Percentiles rank a stretch among this genome's conserved stretches.
phyloP scores from a whole-genome alignment of 2,888 invertebrate genomes.

The Frankliniella intonsa region DNA sequence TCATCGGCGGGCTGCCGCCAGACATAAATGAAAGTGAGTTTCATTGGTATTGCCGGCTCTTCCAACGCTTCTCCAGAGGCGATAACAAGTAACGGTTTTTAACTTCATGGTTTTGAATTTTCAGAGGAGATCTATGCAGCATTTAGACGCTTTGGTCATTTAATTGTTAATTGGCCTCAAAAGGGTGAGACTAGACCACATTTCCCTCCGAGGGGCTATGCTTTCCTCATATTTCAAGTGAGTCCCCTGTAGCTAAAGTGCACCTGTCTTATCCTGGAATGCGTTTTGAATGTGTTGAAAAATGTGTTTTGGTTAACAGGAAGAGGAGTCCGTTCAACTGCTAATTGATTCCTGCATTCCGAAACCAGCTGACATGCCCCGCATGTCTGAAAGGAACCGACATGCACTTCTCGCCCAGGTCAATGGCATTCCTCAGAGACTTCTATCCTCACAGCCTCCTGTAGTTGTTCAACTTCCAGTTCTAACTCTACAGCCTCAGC shows the following conservation, averaged over 20 bases:
- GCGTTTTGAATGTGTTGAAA: neutral
- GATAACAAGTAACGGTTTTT: neutral
- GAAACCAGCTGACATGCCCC: constrained; percentile 63
- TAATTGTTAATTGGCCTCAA: constrained; percentile 99
- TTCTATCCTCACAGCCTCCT: neutral
- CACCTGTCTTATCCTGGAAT: constrained; percentile 17
- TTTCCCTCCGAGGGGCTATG: constrained; percentile 97
- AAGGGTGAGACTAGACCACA: constrained; percentile 99
- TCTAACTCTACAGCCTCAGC: constrained; percentile 56
- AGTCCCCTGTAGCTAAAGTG: constrained; percentile 38
- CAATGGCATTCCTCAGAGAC: constrained; percentile 3
- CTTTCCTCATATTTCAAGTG: constrained; percentile 86
- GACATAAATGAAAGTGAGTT: constrained; percentile 90
- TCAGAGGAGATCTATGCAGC: constrained; percentile 96
- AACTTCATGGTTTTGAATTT: constrained; percentile 41
- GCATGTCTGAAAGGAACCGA: neutral
- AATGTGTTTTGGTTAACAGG: constrained; percentile 53
- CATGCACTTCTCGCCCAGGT: neutral
- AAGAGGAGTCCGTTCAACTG: constrained; percentile 94
- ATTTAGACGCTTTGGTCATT: constrained; percentile 93
- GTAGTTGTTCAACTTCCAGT: neutral
- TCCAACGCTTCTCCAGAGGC: too few species aligned
- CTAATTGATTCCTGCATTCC: constrained; percentile 96
- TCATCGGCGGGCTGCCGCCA: constrained; percentile 96
- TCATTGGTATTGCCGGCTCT: too few species aligned